phyloP scores from a whole-genome alignment of 1,140 invertebrate species.

The Oreohelix idahoensis region DNA sequence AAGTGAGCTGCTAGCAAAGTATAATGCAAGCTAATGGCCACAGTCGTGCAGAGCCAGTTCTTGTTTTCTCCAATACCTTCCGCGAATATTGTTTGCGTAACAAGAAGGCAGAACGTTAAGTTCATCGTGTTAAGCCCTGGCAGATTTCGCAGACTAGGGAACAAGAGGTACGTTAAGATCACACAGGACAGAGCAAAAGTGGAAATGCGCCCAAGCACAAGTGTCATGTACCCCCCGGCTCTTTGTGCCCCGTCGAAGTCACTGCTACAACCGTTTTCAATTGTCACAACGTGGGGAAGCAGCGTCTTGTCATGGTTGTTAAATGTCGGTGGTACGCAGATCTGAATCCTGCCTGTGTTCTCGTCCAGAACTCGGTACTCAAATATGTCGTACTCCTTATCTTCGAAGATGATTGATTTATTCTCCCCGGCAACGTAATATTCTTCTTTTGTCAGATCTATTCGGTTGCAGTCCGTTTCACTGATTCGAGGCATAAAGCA shows the following conservation, averaged over 20 bases:
- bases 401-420: slow-evolving; percentile 53
- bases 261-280: neutral
- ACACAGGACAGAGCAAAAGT: slow-evolving; percentile 59
- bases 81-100: slow-evolving; percentile 74
- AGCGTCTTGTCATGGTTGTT: slow-evolving; percentile 1
- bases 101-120: slow-evolving; percentile 73
- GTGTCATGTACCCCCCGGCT: slow-evolving; percentile 60
- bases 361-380: slow-evolving; percentile 58
- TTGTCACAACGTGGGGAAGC: neutral
- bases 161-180: slow-evolving; percentile 72
- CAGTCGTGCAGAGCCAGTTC: slow-evolving; percentile 58
- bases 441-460: slow-evolving; percentile 71
- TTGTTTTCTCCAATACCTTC: slow-evolving; percentile 52
- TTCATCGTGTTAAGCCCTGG: slow-evolving; percentile 76
- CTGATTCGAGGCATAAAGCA: slow-evolving; percentile 61
- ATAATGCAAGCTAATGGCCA: slow-evolving; percentile 75
- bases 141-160: slow-evolving; percentile 75
- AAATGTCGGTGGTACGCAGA: slow-evolving; percentile 58
- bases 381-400: slow-evolving; percentile 50
- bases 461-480: slow-evolving; percentile 65
- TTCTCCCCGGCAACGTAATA: slow-evolving; percentile 60
- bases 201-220: slow-evolving; percentile 64
- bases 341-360: slow-evolving; percentile 39
- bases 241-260: slow-evolving; percentile 46
- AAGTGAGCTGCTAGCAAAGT: slow-evolving; percentile 77